phyloP scores from a whole-genome alignment of 2,888 invertebrate species.

The Anaspis maculata region DNA sequence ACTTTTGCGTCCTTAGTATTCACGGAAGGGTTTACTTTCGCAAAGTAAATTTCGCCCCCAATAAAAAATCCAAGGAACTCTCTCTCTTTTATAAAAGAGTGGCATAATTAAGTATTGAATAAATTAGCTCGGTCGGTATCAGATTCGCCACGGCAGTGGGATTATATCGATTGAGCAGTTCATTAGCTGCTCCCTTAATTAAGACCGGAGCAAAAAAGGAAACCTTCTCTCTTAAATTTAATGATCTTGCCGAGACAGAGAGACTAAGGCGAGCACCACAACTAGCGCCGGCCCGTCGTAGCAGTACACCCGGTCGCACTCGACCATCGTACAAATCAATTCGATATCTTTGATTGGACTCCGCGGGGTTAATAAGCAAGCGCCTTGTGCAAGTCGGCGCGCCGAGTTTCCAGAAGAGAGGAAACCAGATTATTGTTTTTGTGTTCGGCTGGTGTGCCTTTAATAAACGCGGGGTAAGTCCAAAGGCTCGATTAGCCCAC shows the following conservation, averaged over 20 bases:
- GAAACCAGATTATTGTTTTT: too few species aligned
- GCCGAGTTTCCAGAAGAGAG: too few species aligned
- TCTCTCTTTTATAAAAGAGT: slow-evolving; percentile 25
- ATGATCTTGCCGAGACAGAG: slow-evolving; percentile 23
- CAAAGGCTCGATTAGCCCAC: too few species aligned
- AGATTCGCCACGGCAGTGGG: slow-evolving; percentile 37
- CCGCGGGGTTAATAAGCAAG: slow-evolving; percentile 15
- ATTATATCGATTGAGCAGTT: slow-evolving; percentile 40
- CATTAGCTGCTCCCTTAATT: slow-evolving; percentile 39
- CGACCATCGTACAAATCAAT: slow-evolving; percentile 13
- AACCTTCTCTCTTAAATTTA: slow-evolving; percentile 24
- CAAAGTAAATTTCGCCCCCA: too few species aligned
- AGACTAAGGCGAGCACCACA: too few species aligned
- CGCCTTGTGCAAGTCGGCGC: too few species aligned
- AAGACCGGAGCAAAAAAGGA: slow-evolving; percentile 28
- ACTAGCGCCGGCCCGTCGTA: too few species aligned
- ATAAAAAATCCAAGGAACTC: slow-evolving; percentile 19
- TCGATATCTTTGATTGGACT: slow-evolving; percentile 13
- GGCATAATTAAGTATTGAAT: slow-evolving; percentile 38
- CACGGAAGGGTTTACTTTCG: too few species aligned
- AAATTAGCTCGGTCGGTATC: slow-evolving; percentile 38
- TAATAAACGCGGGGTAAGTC: too few species aligned
- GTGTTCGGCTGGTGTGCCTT: too few species aligned
- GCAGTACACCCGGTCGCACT: too few species aligned
- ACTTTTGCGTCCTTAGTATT: too few species aligned